Base-by-base conservation (phyloP, 92 coral and sea anemone genomes). In the Porites cylindrica region DNA sequence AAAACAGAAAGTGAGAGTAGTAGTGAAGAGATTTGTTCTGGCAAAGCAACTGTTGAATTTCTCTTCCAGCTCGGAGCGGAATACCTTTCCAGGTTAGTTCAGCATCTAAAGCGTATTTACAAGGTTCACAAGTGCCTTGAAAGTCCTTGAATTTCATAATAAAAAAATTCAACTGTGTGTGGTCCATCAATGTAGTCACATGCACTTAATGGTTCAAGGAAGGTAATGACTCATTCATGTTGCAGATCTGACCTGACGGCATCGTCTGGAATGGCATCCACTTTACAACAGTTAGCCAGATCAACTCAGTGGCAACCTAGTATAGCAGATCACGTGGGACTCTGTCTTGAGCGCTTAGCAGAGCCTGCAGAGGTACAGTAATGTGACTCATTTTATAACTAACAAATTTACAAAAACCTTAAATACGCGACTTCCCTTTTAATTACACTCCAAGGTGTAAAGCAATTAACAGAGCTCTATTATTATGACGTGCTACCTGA, bases 41-140 rank as follows among this genome's bases (percentile, higher is more conserved):
- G 99, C 2, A 83, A 89, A 61, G 89, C 80, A 38, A 93, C 98
- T 66, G 96, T 95, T 8, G 94, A 91, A 68, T 95, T 91, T 67
- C 94, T 97, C 26, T 96, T 96, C 67, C 95, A 92, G n/a, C 96
- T 97, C 59, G 99, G 99, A 65, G 99, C 99, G 17, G 99, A 97
- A n/a, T 97, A 94, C 82, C 72, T 97, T 32, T 96, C 96, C 70
- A 95, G 96, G 99, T 95, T 32, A 71, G 89, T 78, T 38, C 47
- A 38, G 47, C 7, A 4, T 38, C 47, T 0, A 38, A 38, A 38
- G 47, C 47, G 47, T 38, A 38, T 38, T 38, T 38, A 38, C 47
- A 38, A 38, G 47, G 47, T 38, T 38, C 0, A 38, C 47, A 38
- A 38, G 47, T 38, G 0, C 47, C 47, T 38, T 38, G 47, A 38